A percentile compares a stretch with the other conserved stretches of the same genome.
These are phyloP conservation scores for Drosophila littoralis DNA, from an alignment of 1,140 invertebrate species.

Conservation along the genomic window DNA sequence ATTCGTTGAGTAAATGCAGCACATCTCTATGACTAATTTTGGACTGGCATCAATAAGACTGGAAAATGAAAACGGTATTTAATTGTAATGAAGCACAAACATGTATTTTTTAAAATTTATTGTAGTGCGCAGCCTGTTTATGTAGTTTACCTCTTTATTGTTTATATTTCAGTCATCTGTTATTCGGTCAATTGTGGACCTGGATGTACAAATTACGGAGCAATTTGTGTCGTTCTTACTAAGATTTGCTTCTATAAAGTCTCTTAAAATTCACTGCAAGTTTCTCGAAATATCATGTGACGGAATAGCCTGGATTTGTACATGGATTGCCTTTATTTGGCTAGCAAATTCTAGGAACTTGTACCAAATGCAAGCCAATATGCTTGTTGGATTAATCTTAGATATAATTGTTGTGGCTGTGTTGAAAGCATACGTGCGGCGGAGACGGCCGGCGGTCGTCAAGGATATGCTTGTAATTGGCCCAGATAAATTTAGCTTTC, in stretches of 20 bases:
- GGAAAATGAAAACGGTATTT: too few species aligned
- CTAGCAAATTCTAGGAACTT: slow-evolving; percentile 86
- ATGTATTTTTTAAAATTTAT: too few species aligned
- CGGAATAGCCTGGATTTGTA: slow-evolving; percentile 93
- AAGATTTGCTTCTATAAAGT: slow-evolving; percentile 86
- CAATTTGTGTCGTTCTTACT: slow-evolving; percentile 87
- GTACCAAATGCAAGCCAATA: slow-evolving; percentile 93
- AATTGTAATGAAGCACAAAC: too few species aligned
- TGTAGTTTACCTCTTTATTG: background rate
- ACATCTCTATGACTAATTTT: too few species aligned
- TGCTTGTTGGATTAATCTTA: slow-evolving; percentile 92
- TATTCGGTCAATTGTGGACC: slow-evolving; percentile 78
- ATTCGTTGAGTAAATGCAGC: too few species aligned
- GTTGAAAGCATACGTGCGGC: slow-evolving; percentile 91
- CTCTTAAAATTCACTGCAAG: slow-evolving; percentile 87
- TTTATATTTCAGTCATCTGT: slow-evolving; percentile 30
- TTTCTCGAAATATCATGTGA: slow-evolving; percentile 93
- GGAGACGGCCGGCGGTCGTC: slow-evolving; percentile 90
- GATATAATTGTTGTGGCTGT: slow-evolving; percentile 94
- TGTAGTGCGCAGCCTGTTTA: too few species aligned
- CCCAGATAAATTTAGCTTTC: slow-evolving; percentile 97
- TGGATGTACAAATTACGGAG: slow-evolving; percentile 88
- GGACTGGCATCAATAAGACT: too few species aligned
- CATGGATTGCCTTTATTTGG: slow-evolving; percentile 91
- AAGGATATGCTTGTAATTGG: slow-evolving; percentile 87